phyloP scores from a whole-genome alignment of 2,888 invertebrate species.

The Synanthedon tipuliformis region DNA sequence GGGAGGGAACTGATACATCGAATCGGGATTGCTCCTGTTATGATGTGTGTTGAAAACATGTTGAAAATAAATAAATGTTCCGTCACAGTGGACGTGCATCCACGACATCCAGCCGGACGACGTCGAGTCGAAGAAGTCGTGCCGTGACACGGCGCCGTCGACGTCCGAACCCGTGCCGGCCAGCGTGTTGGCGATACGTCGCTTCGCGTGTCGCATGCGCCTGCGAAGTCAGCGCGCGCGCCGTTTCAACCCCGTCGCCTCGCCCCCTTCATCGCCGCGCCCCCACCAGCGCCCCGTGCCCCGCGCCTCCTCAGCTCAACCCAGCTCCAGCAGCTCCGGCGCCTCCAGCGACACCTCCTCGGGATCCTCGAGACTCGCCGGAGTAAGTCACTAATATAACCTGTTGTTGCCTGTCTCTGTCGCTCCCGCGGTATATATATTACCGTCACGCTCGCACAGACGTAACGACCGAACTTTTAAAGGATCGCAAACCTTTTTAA shows the following conservation, averaged over 20 bases:
- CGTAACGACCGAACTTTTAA: no score
- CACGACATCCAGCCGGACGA: slow-evolving; percentile 88
- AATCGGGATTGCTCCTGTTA: no score
- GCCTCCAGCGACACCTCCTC: not conserved
- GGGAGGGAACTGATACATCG: no score
- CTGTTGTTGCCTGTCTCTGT: no score
- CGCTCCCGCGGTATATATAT: no score
- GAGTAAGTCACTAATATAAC: not conserved
- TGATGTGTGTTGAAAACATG: no score
- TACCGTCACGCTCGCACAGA: no score
- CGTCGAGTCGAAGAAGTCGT: slow-evolving; percentile 25
- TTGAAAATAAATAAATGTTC: no score
- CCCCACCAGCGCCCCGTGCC: slow-evolving; percentile 2
- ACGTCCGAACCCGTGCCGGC: slow-evolving; percentile 4
- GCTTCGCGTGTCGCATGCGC: slow-evolving; percentile 15
- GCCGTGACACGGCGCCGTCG: slow-evolving; percentile 24
- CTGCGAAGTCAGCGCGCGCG: slow-evolving; percentile 7
- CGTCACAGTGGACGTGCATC: slow-evolving; percentile 86
- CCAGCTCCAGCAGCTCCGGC: not conserved
- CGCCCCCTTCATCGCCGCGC: slow-evolving; percentile 5
- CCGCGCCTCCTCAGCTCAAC: slow-evolving; percentile 1
- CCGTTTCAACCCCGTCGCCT: slow-evolving; percentile 5
- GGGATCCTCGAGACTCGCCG: not conserved
- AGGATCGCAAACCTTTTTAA: no score
- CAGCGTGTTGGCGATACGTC: slow-evolving; percentile 10